Percentiles rank a stretch among this genome's conserved stretches.
Evolutionary conservation across 2,888 invertebrate genomes (phyloP).

Genomic region (Chydorus sphaericus): DNA sequence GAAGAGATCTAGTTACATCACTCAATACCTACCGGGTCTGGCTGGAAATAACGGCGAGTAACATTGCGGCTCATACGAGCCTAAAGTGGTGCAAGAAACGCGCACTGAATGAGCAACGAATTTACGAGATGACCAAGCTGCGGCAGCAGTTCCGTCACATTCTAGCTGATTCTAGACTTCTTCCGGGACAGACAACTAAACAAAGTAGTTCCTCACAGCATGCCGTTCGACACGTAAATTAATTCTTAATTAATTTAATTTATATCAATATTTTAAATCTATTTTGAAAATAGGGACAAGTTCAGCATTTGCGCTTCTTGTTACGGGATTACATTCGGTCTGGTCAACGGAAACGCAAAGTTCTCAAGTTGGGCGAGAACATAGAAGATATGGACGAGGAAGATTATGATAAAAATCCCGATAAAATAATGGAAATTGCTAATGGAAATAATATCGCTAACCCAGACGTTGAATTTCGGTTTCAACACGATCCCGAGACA

Average conservation of each 20-base stretch:
- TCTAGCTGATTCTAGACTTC: slow-evolving; percentile 35
- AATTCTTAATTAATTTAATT: too few relatives aligned
- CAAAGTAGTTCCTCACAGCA: slow-evolving; percentile 52
- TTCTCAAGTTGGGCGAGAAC: slow-evolving; percentile 43
- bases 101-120: slow-evolving; percentile 89
- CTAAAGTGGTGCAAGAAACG: slow-evolving; percentile 74
- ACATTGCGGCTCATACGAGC: slow-evolving; percentile 27
- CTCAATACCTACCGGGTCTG: slow-evolving; percentile 77
- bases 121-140: slow-evolving; percentile 91
- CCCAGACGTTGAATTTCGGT: slow-evolving; percentile 70
- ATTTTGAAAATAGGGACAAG: slow-evolving; percentile 73
- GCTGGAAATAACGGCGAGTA: slow-evolving; percentile 58
- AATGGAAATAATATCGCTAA: slow-evolving; percentile 48
- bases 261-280: too few relatives aligned
- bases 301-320: slow-evolving; percentile 68
- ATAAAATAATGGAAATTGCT: slow-evolving; percentile 36
- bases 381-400: too few relatives aligned
- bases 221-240: slow-evolving; percentile 63
- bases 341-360: slow-evolving; percentile 51
- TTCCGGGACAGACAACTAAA: slow-evolving; percentile 21
- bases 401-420: too few relatives aligned
- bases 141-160: slow-evolving; percentile 74
- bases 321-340: slow-evolving; percentile 55
- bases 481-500: slow-evolving; percentile 57
- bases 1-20: slow-evolving; percentile 65